Evolutionary conservation across 2,888 invertebrate species (phyloP).

Genomic region (Chalcis sispes): DNA sequence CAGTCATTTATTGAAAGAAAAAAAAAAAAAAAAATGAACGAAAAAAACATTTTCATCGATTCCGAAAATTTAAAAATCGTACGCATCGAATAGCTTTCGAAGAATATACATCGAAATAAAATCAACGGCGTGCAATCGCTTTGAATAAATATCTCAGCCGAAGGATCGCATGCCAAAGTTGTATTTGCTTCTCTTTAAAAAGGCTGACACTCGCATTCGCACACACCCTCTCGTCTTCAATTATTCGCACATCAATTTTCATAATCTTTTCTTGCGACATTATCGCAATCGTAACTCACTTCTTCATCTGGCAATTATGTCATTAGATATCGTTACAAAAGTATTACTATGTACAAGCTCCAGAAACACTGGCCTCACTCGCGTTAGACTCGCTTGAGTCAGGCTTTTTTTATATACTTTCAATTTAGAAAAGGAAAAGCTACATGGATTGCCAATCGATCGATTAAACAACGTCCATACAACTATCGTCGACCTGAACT

Average conservation of each 20-base stretch:
- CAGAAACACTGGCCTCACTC: constrained; percentile 62
- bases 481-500: constrained; percentile 39
- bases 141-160: not conserved
- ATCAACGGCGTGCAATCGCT: constrained; percentile 35
- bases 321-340: constrained; percentile 65
- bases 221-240: constrained; percentile 44
- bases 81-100: constrained; percentile 29
- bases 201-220: constrained; percentile 53
- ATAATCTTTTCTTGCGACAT: constrained; percentile 33
- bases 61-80: constrained; percentile 22
- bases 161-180: constrained; percentile 34
- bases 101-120: constrained; percentile 41
- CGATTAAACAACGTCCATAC: constrained; percentile 16
- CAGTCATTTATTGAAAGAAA: constrained; percentile 25
- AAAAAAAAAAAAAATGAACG: constrained; percentile 21
- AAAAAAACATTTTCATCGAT: constrained; percentile 17
- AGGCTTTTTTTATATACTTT: constrained; percentile 44
- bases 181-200: constrained; percentile 44
- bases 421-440: constrained; percentile 44
- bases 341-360: constrained; percentile 66
- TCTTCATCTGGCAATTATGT: constrained; percentile 53
- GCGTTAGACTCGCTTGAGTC: constrained; percentile 58
- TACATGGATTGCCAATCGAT: constrained; percentile 21
- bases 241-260: constrained; percentile 49
- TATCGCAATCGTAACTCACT: constrained; percentile 43